phyloP scores from a whole-genome alignment of 2,113 vertebrate species.

The Eulacestoma nigropectus region DNA sequence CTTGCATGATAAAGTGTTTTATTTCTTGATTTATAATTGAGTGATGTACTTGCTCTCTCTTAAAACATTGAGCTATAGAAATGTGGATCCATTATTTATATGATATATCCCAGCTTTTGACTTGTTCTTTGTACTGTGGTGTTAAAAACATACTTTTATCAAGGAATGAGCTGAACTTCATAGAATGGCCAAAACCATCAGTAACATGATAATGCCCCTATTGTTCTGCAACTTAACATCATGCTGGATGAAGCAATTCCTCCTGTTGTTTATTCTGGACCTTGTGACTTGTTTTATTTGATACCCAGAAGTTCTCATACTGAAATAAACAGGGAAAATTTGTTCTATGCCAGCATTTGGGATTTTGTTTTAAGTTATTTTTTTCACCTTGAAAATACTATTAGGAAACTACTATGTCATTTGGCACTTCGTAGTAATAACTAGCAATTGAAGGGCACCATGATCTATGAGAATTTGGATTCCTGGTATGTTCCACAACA shows the following conservation, averaged over 20 bases:
- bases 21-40: neutral
- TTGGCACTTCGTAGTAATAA: neutral
- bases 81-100: neutral
- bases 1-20: neutral
- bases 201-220: neutral
- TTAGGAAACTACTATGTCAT: neutral
- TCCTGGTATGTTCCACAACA: neutral
- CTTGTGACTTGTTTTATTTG: neutral
- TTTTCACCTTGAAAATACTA: neutral
- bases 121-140: neutral
- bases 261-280: neutral
- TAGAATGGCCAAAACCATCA: neutral
- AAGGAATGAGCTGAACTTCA: neutral
- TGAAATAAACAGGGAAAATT: neutral
- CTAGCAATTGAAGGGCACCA: neutral
- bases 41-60: neutral
- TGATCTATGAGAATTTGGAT: neutral
- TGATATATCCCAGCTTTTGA: neutral
- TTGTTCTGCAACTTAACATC: neutral
- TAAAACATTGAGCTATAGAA: neutral
- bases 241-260: neutral
- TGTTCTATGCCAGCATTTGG: neutral
- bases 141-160: neutral
- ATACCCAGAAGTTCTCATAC: neutral
- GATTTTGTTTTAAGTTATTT: neutral